phyloP scores from a whole-genome alignment of 2,113 vertebrate genomes.

The Oncorhynchus kisutch region DNA sequence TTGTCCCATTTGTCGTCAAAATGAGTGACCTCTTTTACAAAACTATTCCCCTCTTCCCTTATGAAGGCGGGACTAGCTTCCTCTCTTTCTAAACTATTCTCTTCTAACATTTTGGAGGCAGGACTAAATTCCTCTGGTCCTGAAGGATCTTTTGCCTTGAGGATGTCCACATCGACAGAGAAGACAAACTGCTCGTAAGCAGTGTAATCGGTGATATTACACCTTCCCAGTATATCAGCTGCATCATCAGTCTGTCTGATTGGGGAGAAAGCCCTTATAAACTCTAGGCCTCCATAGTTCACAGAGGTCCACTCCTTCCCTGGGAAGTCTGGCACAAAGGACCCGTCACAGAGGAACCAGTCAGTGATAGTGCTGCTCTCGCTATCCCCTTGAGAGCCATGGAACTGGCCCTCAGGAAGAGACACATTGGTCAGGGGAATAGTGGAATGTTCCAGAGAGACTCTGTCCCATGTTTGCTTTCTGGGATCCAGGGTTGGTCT shows the following conservation, averaged over 20 bases:
- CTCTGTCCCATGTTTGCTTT: neutral
- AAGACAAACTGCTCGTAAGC: constrained; percentile 26
- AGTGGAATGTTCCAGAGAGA: neutral
- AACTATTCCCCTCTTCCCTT: neutral
- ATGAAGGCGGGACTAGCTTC: neutral
- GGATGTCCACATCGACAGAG: constrained; percentile 26
- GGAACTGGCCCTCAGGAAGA: neutral
- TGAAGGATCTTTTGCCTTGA: neutral
- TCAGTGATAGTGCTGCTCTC: neutral
- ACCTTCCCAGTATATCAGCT: constrained; percentile 18
- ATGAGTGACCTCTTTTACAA: neutral
- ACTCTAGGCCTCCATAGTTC: constrained; percentile 11
- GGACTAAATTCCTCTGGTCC: neutral
- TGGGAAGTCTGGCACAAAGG: constrained; percentile 14
- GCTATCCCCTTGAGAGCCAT: neutral
- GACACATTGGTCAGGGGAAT: neutral
- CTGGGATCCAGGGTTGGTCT: neutral
- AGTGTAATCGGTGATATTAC: constrained; percentile 22
- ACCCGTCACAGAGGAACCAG: constrained; percentile 1
- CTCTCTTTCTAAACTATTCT: neutral
- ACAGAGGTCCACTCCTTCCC: constrained; percentile 20
- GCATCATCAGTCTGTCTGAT: constrained; percentile 6
- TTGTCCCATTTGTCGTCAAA: neutral
- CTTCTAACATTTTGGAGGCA: neutral
- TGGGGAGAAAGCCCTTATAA: neutral